Evolutionary conservation across 2,888 invertebrate species (phyloP), one percentile per base, ranked within the genome.

Genomic region (Phyllotreta cruciferae): DNA sequence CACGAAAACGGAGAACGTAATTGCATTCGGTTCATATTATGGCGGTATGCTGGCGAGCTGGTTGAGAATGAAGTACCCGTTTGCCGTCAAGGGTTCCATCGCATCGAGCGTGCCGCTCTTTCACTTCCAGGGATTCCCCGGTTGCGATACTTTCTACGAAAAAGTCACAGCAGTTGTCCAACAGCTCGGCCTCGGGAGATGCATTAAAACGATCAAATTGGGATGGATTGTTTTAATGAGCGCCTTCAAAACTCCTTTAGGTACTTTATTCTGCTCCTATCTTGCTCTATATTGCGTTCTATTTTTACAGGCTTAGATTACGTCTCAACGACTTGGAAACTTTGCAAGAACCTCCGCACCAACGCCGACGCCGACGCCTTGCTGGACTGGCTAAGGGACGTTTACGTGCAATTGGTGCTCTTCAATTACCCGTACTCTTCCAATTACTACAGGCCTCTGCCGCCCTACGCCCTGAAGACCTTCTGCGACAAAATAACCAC

Each of bases 21-120:
- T 98, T 69, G 92, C 91, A 0, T 87, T 90, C 79, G 90, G 89
- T 65, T 89, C 98, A 0, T 96, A 96, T 0, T 98, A 99, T 79
- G 98, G 98, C 0, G 98, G 98, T 10, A 98, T 98, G 98, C 81
- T 99, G 41, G 87, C 98, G 0, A 93, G 97, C 0, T 98, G 98
- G 93, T 87, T 98, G 75, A 87, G 98, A 38, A 91, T 96, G 81
- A 98, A 98, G 81, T 98, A 98, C 82, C 97, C 98, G 0, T 92
- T 95, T 77, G 77, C 94, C 24, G 88, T 96, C 7, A 82, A 85
- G 38, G 98, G 97, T 0, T 91, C 98, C 1, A 87, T 98, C 65
- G 96, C 98, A 3, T 89, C 93, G 0, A 97, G 95, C 13, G 98
- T 95, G 0, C 98, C 95, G 0, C 87, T 96, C 71, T 88, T 90